Conservation (phyloP, 30 jellyfish, hydroid and myxozoan species). For the Euphysa ruthae region DNA sequence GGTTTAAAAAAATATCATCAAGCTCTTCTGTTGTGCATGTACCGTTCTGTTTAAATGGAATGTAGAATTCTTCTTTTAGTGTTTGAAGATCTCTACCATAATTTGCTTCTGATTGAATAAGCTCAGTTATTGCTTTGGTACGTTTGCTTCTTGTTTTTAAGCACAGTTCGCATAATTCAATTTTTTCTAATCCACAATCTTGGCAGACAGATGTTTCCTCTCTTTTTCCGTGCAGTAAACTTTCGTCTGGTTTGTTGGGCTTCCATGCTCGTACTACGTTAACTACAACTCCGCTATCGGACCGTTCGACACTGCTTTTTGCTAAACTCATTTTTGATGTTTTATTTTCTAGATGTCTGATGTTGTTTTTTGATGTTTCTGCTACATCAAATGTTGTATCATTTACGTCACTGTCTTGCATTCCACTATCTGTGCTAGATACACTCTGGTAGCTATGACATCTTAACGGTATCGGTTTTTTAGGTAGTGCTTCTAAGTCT, state of each 20-base stretch:
- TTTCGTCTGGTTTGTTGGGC: not conserved
- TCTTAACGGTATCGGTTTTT: too few species aligned
- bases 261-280: too few species aligned
- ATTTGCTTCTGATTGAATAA: conserved; percentile 77
- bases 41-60: conserved; percentile 63
- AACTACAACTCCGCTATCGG: not conserved
- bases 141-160: conserved; percentile 51
- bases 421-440: too few species aligned
- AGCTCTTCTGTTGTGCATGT: conserved; percentile 60
- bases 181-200: conserved; percentile 2
- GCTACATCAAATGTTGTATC: not conserved
- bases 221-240: conserved; percentile 33
- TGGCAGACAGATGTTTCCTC: too few species aligned
- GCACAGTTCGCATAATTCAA: conserved; percentile 43
- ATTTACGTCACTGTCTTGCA: not conserved
- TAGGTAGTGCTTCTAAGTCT: too few species aligned
- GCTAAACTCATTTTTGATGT: too few species aligned
- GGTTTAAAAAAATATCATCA: conserved; percentile 54
- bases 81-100: conserved; percentile 76
- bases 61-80: conserved; percentile 75
- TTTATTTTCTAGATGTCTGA: too few species aligned
- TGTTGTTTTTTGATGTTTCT: too few species aligned
- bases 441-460: not conserved
- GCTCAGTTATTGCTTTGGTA: conserved; percentile 79
- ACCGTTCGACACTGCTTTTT: not conserved